Percentiles rank a stretch among this genome's conserved stretches.
Evolutionary conservation across 2,888 invertebrate genomes (phyloP).

Genomic region (Scaptomyza parva): DNA sequence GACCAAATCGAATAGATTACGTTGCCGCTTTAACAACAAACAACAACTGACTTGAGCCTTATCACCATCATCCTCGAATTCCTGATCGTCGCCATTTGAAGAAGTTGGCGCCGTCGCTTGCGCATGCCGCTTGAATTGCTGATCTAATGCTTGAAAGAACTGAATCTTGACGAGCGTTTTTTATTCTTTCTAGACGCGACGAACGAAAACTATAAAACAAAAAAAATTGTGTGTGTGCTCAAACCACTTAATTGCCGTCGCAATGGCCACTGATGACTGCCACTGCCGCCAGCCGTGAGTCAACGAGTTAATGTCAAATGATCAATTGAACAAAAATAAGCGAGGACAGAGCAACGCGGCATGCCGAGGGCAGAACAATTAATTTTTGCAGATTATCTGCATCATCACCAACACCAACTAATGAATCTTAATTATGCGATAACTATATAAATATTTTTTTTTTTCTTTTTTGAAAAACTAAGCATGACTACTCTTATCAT

Average conservation of each 20-base stretch:
- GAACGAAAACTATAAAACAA: conserved; percentile 7
- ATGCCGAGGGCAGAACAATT: conserved; percentile 43
- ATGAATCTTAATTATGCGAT: conserved; percentile 29
- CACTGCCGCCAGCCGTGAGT: conserved; percentile 42
- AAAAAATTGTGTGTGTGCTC: conserved; percentile 39
- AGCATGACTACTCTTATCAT: conserved; percentile 12
- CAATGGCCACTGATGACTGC: conserved; percentile 62
- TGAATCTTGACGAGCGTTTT: conserved; percentile 73
- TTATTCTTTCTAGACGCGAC: conserved; percentile 30
- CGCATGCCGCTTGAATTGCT: conserved; percentile 58
- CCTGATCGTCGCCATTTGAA: conserved; percentile 24
- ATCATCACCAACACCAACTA: conserved; percentile 10
- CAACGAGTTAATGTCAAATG: conserved; percentile 74
- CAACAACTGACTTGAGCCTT: conserved; percentile 53
- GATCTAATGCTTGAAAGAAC: conserved; percentile 79
- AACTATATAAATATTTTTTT: not conserved
- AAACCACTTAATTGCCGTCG: conserved; percentile 64
- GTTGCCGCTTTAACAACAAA: conserved; percentile 63
- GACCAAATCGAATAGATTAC: conserved; percentile 81
- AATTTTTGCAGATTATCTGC: conserved; percentile 46
- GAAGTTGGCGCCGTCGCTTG: conserved; percentile 42
- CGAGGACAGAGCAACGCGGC: conserved; percentile 51
- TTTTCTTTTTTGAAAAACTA: not conserved
- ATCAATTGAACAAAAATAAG: conserved; percentile 66
- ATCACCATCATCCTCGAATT: conserved; percentile 14